Evolutionary conservation across 2,113 vertebrate genomes (phyloP).

Genomic region (Ardeotis arabs): DNA sequence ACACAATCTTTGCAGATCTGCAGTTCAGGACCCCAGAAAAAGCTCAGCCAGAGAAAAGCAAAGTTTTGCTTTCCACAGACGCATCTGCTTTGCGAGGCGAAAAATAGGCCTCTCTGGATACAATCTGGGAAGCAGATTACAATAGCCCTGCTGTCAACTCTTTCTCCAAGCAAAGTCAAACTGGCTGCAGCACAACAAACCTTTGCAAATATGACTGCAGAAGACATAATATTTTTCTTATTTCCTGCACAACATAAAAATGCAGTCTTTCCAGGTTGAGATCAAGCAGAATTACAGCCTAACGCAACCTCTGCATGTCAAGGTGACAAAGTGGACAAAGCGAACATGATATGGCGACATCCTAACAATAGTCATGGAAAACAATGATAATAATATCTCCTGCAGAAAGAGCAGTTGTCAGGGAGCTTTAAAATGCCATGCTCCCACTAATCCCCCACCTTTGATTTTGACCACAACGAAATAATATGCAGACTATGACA

Average conservation of each 20-base stretch:
- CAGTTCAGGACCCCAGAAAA: background rate
- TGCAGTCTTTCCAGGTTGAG: background rate
- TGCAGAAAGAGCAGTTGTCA: background rate
- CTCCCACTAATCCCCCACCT: conserved; percentile 19
- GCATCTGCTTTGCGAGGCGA: background rate
- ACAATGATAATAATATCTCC: conserved; percentile 1
- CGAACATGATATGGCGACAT: background rate
- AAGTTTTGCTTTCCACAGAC: background rate
- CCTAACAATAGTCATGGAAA: conserved; percentile 18
- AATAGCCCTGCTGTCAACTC: background rate
- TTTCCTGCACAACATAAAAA: background rate
- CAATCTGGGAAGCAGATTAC: background rate
- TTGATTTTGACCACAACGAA: conserved; percentile 16
- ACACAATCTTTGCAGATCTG: background rate
- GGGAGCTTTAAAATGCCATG: conserved; percentile 12
- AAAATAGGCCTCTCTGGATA: background rate
- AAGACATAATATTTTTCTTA: background rate
- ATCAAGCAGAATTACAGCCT: conserved; percentile 9
- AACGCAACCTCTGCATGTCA: background rate
- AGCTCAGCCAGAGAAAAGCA: background rate
- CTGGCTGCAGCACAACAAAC: background rate
- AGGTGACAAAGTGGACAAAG: conserved; percentile 21
- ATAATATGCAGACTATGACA: background rate
- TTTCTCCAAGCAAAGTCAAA: background rate
- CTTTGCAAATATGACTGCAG: background rate